phyloP scores from a whole-genome alignment of 2,888 invertebrate genomes.

The Conus canariensis region DNA sequence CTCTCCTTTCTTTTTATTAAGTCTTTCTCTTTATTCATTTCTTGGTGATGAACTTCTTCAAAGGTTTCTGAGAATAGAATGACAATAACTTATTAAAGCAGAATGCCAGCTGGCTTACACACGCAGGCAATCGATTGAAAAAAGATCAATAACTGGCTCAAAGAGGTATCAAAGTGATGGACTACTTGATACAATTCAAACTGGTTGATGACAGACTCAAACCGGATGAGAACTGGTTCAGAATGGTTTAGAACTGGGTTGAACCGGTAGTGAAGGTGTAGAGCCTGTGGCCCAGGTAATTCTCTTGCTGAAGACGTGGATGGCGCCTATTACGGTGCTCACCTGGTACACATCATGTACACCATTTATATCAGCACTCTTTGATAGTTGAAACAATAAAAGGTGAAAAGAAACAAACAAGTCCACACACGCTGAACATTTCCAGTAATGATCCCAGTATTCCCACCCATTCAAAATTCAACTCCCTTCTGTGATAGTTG shows the following conservation, averaged over 20 bases:
- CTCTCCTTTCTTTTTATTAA: no score
- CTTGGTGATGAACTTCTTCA: no score
- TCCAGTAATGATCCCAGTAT: no score
- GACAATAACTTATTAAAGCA: no score
- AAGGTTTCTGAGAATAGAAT: no score
- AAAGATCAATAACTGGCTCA: background rate
- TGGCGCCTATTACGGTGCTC: background rate
- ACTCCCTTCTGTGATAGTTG: no score
- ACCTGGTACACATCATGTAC: background rate
- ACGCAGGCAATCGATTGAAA: background rate
- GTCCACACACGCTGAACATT: no score
- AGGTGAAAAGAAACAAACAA: no score
- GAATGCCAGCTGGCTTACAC: background rate
- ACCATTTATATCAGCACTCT: no score
- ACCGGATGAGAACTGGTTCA: background rate
- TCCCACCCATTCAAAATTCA: no score
- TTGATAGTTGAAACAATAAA: no score
- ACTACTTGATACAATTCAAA: background rate
- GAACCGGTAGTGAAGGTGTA: background rate
- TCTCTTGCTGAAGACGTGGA: slow-evolving; percentile 11
- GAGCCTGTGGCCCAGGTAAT: background rate
- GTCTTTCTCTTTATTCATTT: no score
- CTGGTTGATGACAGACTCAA: background rate
- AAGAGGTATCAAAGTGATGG: background rate
- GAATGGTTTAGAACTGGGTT: background rate